Base-by-base conservation (phyloP, 1,140 invertebrate genomes). In the Drosophila arawakana region DNA sequence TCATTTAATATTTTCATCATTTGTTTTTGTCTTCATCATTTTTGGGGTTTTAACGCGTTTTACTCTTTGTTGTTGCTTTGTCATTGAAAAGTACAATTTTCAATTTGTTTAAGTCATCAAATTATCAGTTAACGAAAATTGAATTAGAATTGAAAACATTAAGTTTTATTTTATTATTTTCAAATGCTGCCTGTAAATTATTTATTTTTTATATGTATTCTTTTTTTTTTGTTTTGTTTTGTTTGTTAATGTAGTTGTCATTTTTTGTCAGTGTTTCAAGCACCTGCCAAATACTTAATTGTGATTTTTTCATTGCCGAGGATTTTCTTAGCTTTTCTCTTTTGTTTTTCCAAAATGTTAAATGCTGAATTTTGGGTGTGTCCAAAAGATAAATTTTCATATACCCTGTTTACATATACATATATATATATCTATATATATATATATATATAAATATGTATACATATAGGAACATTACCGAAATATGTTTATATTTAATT, bases 401-500 rank as follows among this genome's bases (percentile, higher is more conserved):
- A 75, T 81, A 71, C 75, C 65, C 73, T 58, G 62, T 69, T 62
- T 47, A 39, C 81, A 65, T 75, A 61, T 78, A 71, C 79, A 79
- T 86, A 80, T 90, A 90, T 90, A 91, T 76, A 76, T 72, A 86
- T 85, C 75, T 46, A 55, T 34, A 54, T 54, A 46, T 63, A 65
- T 62, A 44, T 73, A 80, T 85, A 78, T 58, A 60, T 41, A 68
- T 73, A 69, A 62, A 70, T 89, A 67, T 76, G 69, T 76, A 73
- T 81, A 80, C 90, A 80, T 90, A 88, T 91, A 91, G 90, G 90
- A 91, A 91, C 90, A 91, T 91, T 91, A 91, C 90, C 90, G 90
- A 91, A 91, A 91, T 90, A 84, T 72, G 71, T 89, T 78, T 80
- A 83, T 73, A 74, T 74, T 72, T 84, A 91, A 81, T 91, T 91